Evolutionary conservation across 2,888 invertebrate genomes (phyloP).

Genomic region (Antheraea yamamai): DNA sequence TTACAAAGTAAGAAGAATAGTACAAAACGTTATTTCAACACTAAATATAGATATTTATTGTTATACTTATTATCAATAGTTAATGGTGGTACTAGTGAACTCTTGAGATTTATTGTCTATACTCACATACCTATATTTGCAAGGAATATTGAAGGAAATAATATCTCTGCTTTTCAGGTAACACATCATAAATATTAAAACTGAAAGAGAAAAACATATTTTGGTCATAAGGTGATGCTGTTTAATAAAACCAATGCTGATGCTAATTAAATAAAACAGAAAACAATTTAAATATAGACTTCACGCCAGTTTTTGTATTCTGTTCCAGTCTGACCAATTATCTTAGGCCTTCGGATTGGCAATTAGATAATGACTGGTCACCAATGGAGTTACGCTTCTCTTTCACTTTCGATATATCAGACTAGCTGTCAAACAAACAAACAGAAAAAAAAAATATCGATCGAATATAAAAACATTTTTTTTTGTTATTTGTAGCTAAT

Average conservation of each 20-base stretch:
- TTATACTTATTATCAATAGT: neutral
- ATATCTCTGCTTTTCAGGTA: neutral
- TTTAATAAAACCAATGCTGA: neutral
- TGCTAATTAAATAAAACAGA: neutral
- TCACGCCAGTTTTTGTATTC: neutral
- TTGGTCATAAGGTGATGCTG: too few relatives aligned
- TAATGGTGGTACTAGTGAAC: too few relatives aligned
- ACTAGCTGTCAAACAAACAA: too few relatives aligned
- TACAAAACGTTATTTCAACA: neutral
- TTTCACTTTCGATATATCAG: neutral
- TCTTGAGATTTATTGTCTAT: too few relatives aligned
- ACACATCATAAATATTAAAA: neutral
- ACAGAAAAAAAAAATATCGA: too few relatives aligned
- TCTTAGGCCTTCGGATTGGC: neutral
- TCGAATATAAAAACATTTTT: too few relatives aligned
- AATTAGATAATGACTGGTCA: neutral
- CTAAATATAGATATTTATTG: neutral
- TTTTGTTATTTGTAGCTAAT: too few relatives aligned
- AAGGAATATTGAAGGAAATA: neutral
- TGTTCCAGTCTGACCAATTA: too few relatives aligned
- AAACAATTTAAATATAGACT: neutral
- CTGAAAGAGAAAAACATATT: neutral
- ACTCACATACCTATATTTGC: neutral
- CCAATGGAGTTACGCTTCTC: neutral
- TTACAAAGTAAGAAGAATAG: neutral